Base-by-base conservation (phyloP, 2,113 vertebrate species). In the Tragelaphus strepsiceros region DNA sequence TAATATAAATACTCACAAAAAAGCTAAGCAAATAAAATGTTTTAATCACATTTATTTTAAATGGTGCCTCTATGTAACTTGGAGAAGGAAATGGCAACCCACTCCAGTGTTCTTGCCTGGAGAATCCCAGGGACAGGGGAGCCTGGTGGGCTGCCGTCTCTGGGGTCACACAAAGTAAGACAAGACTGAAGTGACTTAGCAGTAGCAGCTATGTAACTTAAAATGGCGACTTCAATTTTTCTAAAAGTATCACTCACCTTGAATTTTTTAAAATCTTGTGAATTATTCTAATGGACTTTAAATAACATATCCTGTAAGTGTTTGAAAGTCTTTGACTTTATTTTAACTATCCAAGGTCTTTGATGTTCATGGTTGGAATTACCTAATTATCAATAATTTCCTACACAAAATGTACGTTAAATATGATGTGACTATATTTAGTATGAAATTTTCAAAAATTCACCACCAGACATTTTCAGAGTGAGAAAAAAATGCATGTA, bases 31-130 rank as follows among this genome's bases (percentile, higher is more conserved):
- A 98, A 85, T 97, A 84, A 93, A 95, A 96, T 93, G 56, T 80
- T 77, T 96, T 96, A 96, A 87, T 97, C 26, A 92, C 9, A 74
- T 95, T 97, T 78, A 26, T 88, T 94, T 90, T 94, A 58, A 59
- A 96, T 61, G 22, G 13, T 88, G 56, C 4, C 21, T 78, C 13
- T 61, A 49, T 80, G 14, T 56, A 92, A 13, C 14, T 81, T 97
- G 39, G 5, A 43, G 39, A 43, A 43, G 39, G 39, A 43, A 43
- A 43, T 43, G 39, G 43, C 43, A 43, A 43, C 43, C 43, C 43
- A 43, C 43, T 43, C 43, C 43, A 43, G 43, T 43, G 43, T 43
- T 43, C 43, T 43, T 43, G 43, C 43, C 43, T 43, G 43, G 43
- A 43, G 43, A 43, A 43, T 43, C 43, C 43, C 43, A 43, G 43